Evolutionary conservation across 2,888 invertebrate genomes (phyloP), one percentile per base, ranked within the genome.

Genomic region (Marasmarcha lunaedactyla): DNA sequence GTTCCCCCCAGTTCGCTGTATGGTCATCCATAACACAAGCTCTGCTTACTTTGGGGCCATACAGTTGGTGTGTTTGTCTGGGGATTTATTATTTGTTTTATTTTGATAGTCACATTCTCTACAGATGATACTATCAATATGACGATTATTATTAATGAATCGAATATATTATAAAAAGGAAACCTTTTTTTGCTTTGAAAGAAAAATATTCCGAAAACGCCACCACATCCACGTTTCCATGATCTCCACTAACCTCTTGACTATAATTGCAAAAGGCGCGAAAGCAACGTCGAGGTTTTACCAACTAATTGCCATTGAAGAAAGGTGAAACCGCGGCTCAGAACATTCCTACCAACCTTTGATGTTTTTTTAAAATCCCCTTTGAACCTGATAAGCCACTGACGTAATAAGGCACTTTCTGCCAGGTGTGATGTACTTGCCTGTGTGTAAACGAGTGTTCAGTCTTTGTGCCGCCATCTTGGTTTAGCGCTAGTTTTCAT

Each of bases 241-340:
- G 49, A 44, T 15, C 25, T n/a, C 11, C 42, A n/a, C n/a, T n/a
- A n/a, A 39, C 26, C 74, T 68, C 63, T 50, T 57, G 59, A 45
- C 57, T 60, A 78, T 79, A 78, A 79, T 74, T 74, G 71, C 71
- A 71, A 59, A 76, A 76, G 71, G 73, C 72, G 68, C 63, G 68
- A 71, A 59, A 62, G 69, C 66, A 59, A 63, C 63, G 65, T 55
- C 63, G 56, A 58, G 61, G 59, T 65, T 65, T 69, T 71, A 71
- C 71, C 70, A 72, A 84, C 84, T 85, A 85, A 85, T 85, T 85
- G 85, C 84, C 84, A 85, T 85, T 85, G 72, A 83, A 81, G 81
- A 84, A 85, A 84, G 85, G 85, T 78, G 85, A 83, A 79, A 83
- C 56, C 67, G 76, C 73, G 69, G 63, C 74, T 73, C 71, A 74